Evolutionary conservation across 2,797 vertebrate genomes (phyloP), one percentile per base, ranked within the genome.

Genomic region (Fringilla coelebs): DNA sequence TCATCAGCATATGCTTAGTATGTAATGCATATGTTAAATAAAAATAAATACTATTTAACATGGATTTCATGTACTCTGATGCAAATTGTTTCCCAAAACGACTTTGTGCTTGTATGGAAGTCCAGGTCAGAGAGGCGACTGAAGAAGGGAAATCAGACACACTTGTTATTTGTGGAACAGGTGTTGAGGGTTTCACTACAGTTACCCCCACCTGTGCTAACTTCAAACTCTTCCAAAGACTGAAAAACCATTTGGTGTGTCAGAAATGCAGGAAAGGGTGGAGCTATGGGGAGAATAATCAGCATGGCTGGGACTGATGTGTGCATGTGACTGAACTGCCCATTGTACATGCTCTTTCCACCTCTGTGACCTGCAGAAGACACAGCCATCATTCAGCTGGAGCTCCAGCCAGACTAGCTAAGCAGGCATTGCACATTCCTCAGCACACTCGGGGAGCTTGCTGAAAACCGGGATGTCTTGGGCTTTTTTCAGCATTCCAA

Each of bases 221-320:
- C 40, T 34, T 70, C 17, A 71, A 31, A 29, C 4, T 62, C n/a
- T 73, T 74, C 58, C 55, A 60, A 18, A 67, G 52, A 45, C 32
- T 2, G 3, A 63, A 73, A 79, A 76, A 60, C 22, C 22, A 11
- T 6, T 13, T 5, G 5, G 7, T 11, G 16, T 5, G 4, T 26
- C 57, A 11, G 14, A 62, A 62, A 16, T 17, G 9, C 31, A 70
- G 62, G 22, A 46, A 73, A 43, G 7, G 7, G 19, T 61, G 51
- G 49, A 68, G 57, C 51, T 13, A 41, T 1, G 2, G 16, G 34
- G 29, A 67, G 32, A 38, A 29, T 8, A 66, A 62, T 31, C 0
- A 0, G 8, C 14, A 18, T 15, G 14, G 5, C 3, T n/a, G 40
- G 22, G 20, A 48, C 3, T 6, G 31, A 2, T 13, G 18, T 6